These are phyloP conservation scores for Emys orbicularis DNA, from an alignment of 2,797 vertebrate genomes.

Conservation along the genomic window DNA sequence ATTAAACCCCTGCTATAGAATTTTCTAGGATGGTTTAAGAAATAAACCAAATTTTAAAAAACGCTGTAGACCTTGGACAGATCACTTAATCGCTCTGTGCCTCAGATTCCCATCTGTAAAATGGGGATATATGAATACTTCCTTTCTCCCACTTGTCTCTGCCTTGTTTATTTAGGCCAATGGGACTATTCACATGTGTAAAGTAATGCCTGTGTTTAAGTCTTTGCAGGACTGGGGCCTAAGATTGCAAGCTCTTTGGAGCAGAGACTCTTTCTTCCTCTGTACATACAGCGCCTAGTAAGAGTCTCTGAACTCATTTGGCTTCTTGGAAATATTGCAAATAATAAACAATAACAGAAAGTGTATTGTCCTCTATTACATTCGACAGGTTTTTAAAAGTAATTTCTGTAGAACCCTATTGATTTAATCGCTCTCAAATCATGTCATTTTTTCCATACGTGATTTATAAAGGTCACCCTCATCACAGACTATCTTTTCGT, in stretches of 20 bases:
- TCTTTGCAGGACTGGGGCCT: background rate
- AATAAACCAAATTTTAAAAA: background rate
- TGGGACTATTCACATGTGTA: background rate
- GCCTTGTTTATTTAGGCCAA: background rate
- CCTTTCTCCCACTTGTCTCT: background rate
- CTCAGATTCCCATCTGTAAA: background rate
- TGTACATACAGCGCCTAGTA: fast-evolving
- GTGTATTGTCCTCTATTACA: background rate
- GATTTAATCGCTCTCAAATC: background rate
- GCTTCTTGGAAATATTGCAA: background rate
- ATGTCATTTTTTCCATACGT: background rate
- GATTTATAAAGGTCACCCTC: background rate
- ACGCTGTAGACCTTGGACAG: background rate
- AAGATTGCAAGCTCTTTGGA: background rate
- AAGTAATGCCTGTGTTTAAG: background rate
- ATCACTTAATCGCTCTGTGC: background rate
- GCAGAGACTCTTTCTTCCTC: background rate
- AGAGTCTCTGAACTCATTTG: background rate
- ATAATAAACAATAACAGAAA: background rate
- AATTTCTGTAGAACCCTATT: background rate
- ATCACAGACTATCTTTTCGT: background rate
- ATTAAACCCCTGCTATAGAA: background rate
- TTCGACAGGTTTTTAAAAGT: constrained; percentile 4
- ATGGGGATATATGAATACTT: background rate
- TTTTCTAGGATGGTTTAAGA: background rate